Percentiles rank a stretch among this genome's conserved stretches.
Conservation (phyloP, 1,140 invertebrate genomes). For the Melipona quadrifasciata region DNA sequence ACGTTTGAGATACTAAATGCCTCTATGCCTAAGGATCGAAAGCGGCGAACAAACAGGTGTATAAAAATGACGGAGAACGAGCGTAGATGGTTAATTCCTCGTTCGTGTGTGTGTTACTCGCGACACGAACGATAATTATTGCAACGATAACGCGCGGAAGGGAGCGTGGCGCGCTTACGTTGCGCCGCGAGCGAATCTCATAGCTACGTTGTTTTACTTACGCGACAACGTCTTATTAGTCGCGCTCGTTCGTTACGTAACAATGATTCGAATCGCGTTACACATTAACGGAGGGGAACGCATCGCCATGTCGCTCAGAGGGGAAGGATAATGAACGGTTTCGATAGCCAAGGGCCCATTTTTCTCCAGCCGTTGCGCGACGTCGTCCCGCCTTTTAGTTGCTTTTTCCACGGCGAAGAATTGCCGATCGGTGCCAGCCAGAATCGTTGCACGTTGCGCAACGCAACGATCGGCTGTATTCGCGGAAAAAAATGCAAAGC, state of each 20-base stretch:
- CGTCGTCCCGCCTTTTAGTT: slow-evolving; percentile 22
- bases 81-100: not conserved
- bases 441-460: too few relatives aligned
- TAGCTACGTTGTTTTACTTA: slow-evolving; percentile 21
- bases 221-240: slow-evolving; percentile 44
- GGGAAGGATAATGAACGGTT: slow-evolving; percentile 37
- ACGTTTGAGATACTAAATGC: not conserved
- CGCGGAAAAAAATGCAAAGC: not conserved
- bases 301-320: slow-evolving; percentile 12
- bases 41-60: not conserved
- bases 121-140: not conserved
- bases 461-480: not conserved
- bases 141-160: slow-evolving; percentile 1
- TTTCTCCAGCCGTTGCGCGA: not conserved
- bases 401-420: not conserved
- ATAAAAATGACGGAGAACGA: not conserved
- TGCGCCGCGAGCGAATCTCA: slow-evolving; percentile 19
- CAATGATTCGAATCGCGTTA: slow-evolving; percentile 34
- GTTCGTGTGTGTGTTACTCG: not conserved
- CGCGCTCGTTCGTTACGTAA: slow-evolving; percentile 32
- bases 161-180: not conserved
- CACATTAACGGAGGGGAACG: slow-evolving; percentile 14
- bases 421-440: not conserved
- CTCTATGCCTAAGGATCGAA: not conserved
- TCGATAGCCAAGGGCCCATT: not conserved